Base-by-base conservation (phyloP, 2,113 vertebrate species). In the Cyphomyrus discorhynchus region DNA sequence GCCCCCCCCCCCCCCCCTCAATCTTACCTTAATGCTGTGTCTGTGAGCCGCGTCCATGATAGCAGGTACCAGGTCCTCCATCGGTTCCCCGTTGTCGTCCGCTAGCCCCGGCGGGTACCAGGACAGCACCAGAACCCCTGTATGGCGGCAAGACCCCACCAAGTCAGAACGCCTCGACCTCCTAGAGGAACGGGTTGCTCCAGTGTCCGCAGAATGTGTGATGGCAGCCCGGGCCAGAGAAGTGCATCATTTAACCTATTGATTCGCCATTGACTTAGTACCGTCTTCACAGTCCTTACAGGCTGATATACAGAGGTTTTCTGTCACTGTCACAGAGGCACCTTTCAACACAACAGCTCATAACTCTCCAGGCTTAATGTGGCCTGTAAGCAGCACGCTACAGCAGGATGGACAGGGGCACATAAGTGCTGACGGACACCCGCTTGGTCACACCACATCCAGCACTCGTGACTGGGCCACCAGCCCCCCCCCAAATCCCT, bases 91-190 rank as follows among this genome's bases (percentile, higher is more conserved):
- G 0, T 97, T 96, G 90, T 97, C 95, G 90, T 98, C 97, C 15
- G 96, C 96, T 92, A 97, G 93, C 74, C 96, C 97, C 8, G 97
- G 97, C 4, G 97, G 97, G 91, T 98, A 97, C 97, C 97, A 98
- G 87, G 97, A 97, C 92, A 98, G 92, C 31, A 97, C 97, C 91
- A 98, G 93, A 85, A 98, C 97, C 6, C 97, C 97, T 98, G 82
- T 15, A 90, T 47, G 50, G 88, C 47, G 84, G 90, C 45, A 89
- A 74, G 47, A 83, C 50, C 13, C 46, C 62, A 86, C 24, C 31
- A 35, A 52, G 27, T 89, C 85, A 87, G 50, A 19, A 56, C 49
- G 7, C 24, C 10, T 24, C 45, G 2, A 11, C 74, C 74, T 80
- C 35, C 35, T 39, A 7, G 4, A 42, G 35, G 5, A 42, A 42